Conservation (phyloP, 1,140 invertebrate species). For the Anastrepha ludens region DNA sequence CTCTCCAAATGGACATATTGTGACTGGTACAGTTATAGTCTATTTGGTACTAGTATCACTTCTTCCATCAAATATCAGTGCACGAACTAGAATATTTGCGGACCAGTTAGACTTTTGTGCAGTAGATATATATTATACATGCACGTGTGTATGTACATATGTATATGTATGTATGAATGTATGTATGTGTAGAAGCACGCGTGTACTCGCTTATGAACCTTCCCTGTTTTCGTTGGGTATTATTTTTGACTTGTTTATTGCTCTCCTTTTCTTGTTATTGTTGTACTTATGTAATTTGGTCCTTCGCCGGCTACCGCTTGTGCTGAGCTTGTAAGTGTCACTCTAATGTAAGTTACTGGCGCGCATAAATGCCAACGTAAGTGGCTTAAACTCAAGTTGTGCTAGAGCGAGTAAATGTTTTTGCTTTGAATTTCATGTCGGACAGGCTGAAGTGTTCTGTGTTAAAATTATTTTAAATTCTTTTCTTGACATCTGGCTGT, state of each 20-base stretch:
- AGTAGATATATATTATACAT: too few species aligned
- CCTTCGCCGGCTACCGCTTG: neutral
- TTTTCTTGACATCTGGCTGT: too few species aligned
- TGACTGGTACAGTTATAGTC: too few species aligned
- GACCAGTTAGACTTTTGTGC: too few species aligned
- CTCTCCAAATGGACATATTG: too few species aligned
- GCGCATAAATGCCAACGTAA: slow-evolving; percentile 41
- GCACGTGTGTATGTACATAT: too few species aligned
- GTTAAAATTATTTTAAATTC: neutral
- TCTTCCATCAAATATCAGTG: too few species aligned
- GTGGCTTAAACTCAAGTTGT: slow-evolving; percentile 43
- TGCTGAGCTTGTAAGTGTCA: neutral
- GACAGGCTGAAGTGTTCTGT: neutral
- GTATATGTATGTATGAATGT: too few species aligned
- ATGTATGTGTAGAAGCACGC: neutral
- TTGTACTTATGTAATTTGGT: neutral
- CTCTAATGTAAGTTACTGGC: slow-evolving; percentile 38
- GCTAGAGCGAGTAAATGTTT: neutral
- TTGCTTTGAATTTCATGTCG: neutral
- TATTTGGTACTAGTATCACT: too few species aligned
- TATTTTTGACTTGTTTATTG: neutral
- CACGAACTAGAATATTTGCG: too few species aligned
- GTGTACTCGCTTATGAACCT: neutral
- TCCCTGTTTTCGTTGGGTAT: neutral
- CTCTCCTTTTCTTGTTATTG: neutral